Conservation (phyloP, 1,140 invertebrate genomes). For the Oedothorax gibbosus region DNA sequence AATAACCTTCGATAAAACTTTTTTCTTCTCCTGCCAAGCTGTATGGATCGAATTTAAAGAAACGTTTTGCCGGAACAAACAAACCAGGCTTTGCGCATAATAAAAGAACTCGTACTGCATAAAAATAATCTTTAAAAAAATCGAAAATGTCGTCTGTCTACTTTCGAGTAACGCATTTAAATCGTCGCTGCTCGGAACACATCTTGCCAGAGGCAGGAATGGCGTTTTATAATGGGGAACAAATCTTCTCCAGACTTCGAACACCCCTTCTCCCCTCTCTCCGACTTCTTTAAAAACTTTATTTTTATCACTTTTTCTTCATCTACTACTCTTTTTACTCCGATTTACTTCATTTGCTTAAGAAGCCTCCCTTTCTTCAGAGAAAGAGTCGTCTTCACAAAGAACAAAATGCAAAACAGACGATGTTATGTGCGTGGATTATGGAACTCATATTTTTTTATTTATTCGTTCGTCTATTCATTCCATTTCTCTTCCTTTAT, state of each 20-base stretch:
- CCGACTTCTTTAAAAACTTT: slow-evolving; percentile 23
- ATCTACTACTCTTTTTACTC: slow-evolving; percentile 43
- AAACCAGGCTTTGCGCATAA: slow-evolving; percentile 40
- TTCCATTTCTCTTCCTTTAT: slow-evolving; percentile 38
- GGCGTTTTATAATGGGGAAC: slow-evolving; percentile 51
- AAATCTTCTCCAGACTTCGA: slow-evolving; percentile 41
- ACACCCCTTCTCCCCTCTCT: slow-evolving; percentile 20
- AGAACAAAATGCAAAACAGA: slow-evolving; percentile 45
- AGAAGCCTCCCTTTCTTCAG: slow-evolving; percentile 34
- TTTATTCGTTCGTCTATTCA: slow-evolving; percentile 18
- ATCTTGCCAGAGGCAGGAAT: slow-evolving; percentile 18
- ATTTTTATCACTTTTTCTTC: slow-evolving; percentile 16
- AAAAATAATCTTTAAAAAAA: neutral
- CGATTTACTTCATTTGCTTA: slow-evolving; percentile 56
- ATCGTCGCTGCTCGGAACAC: slow-evolving; percentile 41
- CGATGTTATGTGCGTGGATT: slow-evolving; percentile 38
- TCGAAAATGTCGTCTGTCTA: slow-evolving; percentile 29
- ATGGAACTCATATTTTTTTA: slow-evolving; percentile 14
- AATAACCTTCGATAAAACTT: slow-evolving; percentile 54
- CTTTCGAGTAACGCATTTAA: slow-evolving; percentile 52
- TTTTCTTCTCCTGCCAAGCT: slow-evolving; percentile 5
- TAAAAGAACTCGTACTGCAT: slow-evolving; percentile 20
- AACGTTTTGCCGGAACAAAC: slow-evolving; percentile 48
- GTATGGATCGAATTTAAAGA: slow-evolving; percentile 52
- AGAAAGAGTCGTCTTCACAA: slow-evolving; percentile 2